A percentile compares a stretch with the other conserved stretches of the same genome.
Evolutionary conservation across 2,888 invertebrate genomes (phyloP).

Genomic region (Brachyopa scutellaris): DNA sequence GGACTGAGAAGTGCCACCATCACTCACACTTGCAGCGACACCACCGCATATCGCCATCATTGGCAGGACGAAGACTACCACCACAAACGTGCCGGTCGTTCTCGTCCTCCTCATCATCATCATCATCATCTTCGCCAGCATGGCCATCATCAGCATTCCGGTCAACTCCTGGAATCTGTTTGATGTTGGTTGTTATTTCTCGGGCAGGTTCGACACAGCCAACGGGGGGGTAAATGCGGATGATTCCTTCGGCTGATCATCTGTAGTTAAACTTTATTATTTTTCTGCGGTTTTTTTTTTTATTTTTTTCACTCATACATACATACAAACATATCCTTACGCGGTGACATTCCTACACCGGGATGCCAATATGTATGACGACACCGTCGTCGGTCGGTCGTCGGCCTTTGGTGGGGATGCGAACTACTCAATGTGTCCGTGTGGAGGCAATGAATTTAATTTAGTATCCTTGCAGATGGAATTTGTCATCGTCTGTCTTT

Average conservation of each 20-base stretch:
- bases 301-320: too few species aligned
- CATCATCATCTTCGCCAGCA: constrained; percentile 31
- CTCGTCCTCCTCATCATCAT: neutral
- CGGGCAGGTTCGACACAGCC: constrained; percentile 4
- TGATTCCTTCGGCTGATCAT: constrained; percentile 24
- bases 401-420: too few species aligned
- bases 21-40: neutral
- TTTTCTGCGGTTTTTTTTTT: constrained; percentile 44
- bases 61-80: neutral
- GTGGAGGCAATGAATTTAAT: constrained; percentile 59
- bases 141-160: constrained; percentile 62
- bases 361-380: constrained; percentile 30
- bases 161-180: constrained; percentile 41
- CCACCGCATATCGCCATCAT: too few species aligned
- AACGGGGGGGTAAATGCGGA: neutral
- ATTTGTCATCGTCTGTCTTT: constrained; percentile 70
- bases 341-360: constrained; percentile 25
- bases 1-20: constrained; percentile 20
- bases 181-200: constrained; percentile 12
- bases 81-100: neutral
- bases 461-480: constrained; percentile 72
- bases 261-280: constrained; percentile 52
- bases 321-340: too few species aligned
- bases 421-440: too few species aligned
- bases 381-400: neutral